Evolutionary conservation across 2,888 invertebrate species (phyloP), one percentile per base, ranked within the genome.

Genomic region (Drosophila koepferae): DNA sequence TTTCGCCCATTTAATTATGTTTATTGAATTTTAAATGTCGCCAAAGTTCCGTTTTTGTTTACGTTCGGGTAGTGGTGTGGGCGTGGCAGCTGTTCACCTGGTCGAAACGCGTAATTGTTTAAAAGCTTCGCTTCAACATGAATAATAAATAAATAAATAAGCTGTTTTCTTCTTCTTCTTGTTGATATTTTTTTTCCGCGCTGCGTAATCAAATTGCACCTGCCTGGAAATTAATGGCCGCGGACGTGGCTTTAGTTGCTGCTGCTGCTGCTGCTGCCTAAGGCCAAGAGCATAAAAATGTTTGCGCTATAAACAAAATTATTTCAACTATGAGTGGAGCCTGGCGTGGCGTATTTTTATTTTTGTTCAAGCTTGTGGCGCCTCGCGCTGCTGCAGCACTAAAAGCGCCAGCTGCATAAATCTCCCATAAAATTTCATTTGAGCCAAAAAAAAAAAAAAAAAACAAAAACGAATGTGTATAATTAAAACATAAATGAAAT

Each of bases 11-110:
- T 88, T 82, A 75, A 86, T 88, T 88, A 90, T 82, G 68, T 63
- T 88, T 86, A 90, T 89, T 87, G 84, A 89, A 86, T 84, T 89
- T 87, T 63, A 82, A 86, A 89, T 78, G 80, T 77, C 69, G 63
- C 68, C 66, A 66, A 87, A 79, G 72, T 61, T 67, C 40, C 64
- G 41, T 63, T 69, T 70, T 80, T 79, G 61, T 64, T 58, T 20
- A 44, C 16, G 34, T 46, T 38, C 28, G 8, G 41, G 16, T 36
- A 40, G 16, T 43, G n/a, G 23, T n/a, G 14, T 16, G n/a, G 58
- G 41, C 16, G 16, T 54, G 80, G 65, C 63, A 31, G 61, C 1
- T 48, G 58, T 68, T 66, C 49, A 74, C 77, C 77, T 85, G 70
- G 31, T 46, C 59, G 23, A 54, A 54, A 44, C 5, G 66, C 49